A percentile compares a stretch with the other conserved stretches of the same genome.
phyloP scores from a whole-genome alignment of 2,888 invertebrate genomes.

The Cactoblastis cactorum region DNA sequence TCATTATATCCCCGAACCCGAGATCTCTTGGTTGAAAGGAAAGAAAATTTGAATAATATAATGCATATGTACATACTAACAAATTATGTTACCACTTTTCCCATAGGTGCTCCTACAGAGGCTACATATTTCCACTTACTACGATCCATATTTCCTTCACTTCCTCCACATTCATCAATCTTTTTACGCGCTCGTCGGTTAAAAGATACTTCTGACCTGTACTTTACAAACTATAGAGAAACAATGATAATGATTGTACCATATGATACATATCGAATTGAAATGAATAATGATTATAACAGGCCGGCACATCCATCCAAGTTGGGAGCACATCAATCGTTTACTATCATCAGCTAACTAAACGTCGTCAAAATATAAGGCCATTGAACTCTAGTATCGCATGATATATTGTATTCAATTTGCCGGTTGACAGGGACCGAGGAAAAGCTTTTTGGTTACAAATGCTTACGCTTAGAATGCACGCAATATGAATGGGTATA shows the following conservation, averaged over 20 bases:
- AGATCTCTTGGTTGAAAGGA: too few species aligned
- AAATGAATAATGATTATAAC: conserved; percentile 7
- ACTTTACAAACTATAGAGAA: neutral
- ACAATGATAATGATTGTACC: neutral
- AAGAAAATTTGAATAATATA: too few species aligned
- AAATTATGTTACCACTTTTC: too few species aligned
- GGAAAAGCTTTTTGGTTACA: conserved; percentile 71
- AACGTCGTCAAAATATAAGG: conserved; percentile 42
- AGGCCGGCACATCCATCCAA: neutral
- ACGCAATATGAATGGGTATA: conserved; percentile 54
- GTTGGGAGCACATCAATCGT: conserved; percentile 6
- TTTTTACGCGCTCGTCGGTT: too few species aligned
- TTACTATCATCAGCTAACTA: conserved; percentile 15
- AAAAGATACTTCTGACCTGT: too few species aligned
- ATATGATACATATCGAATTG: neutral
- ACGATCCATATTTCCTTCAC: too few species aligned
- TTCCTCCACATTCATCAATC: too few species aligned
- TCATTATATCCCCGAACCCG: too few species aligned
- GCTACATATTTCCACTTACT: too few species aligned
- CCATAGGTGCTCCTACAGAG: too few species aligned
- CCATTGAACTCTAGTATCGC: conserved; percentile 55
- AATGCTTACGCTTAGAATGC: conserved; percentile 68
- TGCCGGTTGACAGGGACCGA: conserved; percentile 67
- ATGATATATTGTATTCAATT: conserved; percentile 76
- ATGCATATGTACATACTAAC: too few species aligned